Conservation (phyloP, 2,113 vertebrate species). For the Sinocyclocheilus rhinocerous region DNA sequence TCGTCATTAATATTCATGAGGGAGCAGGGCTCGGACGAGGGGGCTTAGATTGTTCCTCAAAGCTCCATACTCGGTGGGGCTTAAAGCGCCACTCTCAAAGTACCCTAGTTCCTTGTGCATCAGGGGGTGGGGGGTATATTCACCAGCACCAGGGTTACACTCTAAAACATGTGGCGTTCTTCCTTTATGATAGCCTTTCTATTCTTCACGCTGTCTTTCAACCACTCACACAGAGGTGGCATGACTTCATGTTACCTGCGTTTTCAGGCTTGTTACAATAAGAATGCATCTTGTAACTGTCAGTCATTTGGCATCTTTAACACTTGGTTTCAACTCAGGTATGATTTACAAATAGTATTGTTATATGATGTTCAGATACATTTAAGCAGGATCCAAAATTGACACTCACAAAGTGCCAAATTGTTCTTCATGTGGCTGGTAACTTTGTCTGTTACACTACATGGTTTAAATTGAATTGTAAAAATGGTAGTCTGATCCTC, state of each 20-base stretch:
- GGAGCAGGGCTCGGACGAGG: constrained; percentile 67
- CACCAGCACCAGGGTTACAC: not conserved
- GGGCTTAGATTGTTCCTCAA: constrained; percentile 73
- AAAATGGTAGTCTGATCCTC: too few species aligned
- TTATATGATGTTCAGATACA: not conserved
- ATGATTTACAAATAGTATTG: not conserved
- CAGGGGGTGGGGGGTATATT: not conserved
- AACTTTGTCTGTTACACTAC: too few species aligned
- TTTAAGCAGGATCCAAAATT: too few species aligned
- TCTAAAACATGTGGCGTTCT: not conserved
- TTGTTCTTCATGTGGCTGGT: too few species aligned
- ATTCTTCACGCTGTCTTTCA: not conserved
- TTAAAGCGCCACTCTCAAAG: constrained; percentile 65
- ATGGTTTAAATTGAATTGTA: too few species aligned
- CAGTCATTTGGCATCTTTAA: not conserved
- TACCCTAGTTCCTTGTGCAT: constrained; percentile 28
- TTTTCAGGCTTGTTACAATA: not conserved
- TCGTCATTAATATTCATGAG: constrained; percentile 96
- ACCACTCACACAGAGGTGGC: not conserved
- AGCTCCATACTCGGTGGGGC: constrained; percentile 65
- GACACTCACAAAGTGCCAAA: too few species aligned
- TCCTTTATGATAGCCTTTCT: not conserved
- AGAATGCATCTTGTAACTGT: not conserved
- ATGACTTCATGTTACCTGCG: not conserved
- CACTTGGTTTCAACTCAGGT: not conserved